Percentiles rank a stretch among this genome's conserved stretches.
Evolutionary conservation across 2,113 vertebrate genomes (phyloP).

Genomic region (Stercorarius parasiticus): DNA sequence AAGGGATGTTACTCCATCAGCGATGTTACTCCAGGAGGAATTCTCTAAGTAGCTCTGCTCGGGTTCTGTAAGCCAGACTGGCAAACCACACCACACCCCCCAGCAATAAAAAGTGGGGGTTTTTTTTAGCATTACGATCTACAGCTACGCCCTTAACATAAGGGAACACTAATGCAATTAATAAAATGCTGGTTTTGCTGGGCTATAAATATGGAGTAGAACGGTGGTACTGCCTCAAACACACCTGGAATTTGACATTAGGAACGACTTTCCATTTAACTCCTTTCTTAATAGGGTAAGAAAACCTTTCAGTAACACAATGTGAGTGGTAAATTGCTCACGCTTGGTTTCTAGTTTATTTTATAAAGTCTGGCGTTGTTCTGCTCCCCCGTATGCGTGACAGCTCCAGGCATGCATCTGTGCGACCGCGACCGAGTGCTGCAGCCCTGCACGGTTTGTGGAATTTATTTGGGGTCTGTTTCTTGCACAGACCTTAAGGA

Average conservation of each 20-base stretch:
- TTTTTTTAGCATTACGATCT: not conserved
- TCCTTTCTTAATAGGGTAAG: not conserved
- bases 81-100: not conserved
- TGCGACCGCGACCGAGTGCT: not conserved
- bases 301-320: not conserved
- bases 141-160: not conserved
- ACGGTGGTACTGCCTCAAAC: not conserved
- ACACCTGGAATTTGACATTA: not conserved
- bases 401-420: slow-evolving; percentile 21
- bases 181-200: not conserved
- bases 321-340: not conserved
- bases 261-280: not conserved
- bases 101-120: not conserved
- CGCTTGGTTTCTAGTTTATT: not conserved
- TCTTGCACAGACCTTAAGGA: not conserved
- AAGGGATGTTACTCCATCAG: not conserved
- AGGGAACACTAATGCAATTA: not conserved
- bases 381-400: not conserved
- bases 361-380: not conserved
- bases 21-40: not conserved
- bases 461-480: not conserved
- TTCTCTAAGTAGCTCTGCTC: not conserved
- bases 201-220: not conserved
- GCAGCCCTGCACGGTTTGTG: not conserved
- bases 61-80: not conserved